Percentiles rank a stretch among this genome's conserved stretches.
These are phyloP conservation scores for Agonopterix subpropinquella DNA, from an alignment of 2,888 invertebrate genomes.

Conservation along the genomic window DNA sequence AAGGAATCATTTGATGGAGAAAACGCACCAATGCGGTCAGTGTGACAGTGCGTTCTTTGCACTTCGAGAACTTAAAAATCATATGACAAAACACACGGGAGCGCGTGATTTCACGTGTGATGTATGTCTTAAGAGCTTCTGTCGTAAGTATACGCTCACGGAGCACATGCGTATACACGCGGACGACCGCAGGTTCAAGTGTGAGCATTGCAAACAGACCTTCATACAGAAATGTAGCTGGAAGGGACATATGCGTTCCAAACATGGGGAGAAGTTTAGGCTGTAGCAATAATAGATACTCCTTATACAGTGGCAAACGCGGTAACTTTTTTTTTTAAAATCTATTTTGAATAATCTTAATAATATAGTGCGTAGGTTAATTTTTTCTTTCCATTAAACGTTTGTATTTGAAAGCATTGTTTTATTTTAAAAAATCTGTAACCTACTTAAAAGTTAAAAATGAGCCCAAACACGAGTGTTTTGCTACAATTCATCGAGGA, in stretches of 20 bases:
- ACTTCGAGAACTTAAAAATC: conserved; percentile 19
- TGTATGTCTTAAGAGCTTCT: conserved; percentile 35
- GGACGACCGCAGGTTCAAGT: conserved; percentile 23
- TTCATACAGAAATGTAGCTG: conserved; percentile 23
- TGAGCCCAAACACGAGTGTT: too few species aligned
- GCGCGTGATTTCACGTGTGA: conserved; percentile 43
- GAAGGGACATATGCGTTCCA: conserved; percentile 17
- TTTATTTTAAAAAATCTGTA: not conserved
- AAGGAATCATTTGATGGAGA: conserved; percentile 36
- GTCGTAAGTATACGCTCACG: conserved; percentile 18
- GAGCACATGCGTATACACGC: conserved; percentile 32
- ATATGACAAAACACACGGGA: conserved; percentile 43
- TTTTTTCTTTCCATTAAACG: not conserved
- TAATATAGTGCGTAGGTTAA: too few species aligned
- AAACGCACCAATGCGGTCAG: not conserved
- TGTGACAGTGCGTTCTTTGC: conserved; percentile 2
- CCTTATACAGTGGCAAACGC: too few species aligned
- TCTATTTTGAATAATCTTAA: not conserved
- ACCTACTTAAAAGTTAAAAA: not conserved
- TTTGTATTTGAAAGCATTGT: not conserved
- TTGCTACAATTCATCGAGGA: too few species aligned
- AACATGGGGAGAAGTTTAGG: conserved; percentile 10
- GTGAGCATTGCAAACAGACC: conserved; percentile 16
- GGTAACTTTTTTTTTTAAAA: too few species aligned
- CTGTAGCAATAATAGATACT: not conserved